These are phyloP conservation scores for Pterocles burchelli DNA, from an alignment of 2,113 vertebrate genomes.

Conservation along the genomic window DNA sequence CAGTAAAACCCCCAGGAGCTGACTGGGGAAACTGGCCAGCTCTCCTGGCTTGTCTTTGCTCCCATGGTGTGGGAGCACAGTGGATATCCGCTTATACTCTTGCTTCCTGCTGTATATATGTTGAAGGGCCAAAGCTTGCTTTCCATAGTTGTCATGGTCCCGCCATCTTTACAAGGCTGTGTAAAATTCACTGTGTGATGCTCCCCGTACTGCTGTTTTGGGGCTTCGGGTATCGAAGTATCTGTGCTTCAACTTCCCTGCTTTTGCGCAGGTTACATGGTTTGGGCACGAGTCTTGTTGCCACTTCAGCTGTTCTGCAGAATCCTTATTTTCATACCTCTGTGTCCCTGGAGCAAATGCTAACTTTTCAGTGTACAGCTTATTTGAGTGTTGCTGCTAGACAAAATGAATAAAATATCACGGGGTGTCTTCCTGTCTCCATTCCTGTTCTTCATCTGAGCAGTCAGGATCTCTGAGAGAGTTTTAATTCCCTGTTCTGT, in stretches of 20 bases:
- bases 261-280: rapidly evolving
- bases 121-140: background rate
- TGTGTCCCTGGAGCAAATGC: background rate
- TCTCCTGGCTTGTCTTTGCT: background rate
- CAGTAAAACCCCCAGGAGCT: background rate
- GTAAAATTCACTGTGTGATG: background rate
- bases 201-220: background rate
- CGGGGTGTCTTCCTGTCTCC: slow-evolving; percentile 19
- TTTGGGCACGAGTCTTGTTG: background rate
- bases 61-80: background rate
- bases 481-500: background rate
- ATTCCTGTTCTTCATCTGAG: slow-evolving; percentile 9
- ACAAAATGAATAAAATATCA: slow-evolving; percentile 51
- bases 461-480: background rate
- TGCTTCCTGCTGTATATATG: background rate
- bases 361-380: background rate
- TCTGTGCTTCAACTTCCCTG: background rate
- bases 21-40: background rate
- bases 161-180: background rate
- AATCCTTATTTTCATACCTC: background rate
- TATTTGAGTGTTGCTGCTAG: slow-evolving; percentile 33
- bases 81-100: rapidly evolving
- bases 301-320: background rate
- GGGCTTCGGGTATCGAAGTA: background rate
- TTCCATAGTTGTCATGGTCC: background rate